Evolutionary conservation across 2,888 invertebrate genomes (phyloP).

Genomic region (Cabera pusaria): DNA sequence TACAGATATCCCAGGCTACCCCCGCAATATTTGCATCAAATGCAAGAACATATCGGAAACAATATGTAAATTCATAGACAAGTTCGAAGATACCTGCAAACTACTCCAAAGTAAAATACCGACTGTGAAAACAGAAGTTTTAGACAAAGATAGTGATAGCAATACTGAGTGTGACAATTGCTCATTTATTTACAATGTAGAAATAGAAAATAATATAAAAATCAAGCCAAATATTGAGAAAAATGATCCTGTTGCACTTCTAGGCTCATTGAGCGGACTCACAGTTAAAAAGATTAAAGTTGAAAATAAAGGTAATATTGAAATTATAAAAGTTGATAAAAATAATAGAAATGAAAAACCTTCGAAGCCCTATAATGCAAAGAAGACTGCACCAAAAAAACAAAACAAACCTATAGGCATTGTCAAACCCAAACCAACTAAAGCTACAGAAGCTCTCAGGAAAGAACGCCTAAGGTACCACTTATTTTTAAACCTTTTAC

Average conservation of each 20-base stretch:
- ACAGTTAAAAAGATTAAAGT: constrained; percentile 11
- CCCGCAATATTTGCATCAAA: constrained; percentile 8
- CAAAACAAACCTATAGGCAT: neutral
- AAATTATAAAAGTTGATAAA: neutral
- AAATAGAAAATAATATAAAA: too few species aligned
- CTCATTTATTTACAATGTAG: constrained; percentile 1
- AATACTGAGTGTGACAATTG: neutral
- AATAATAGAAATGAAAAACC: neutral
- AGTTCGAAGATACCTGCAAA: constrained; percentile 5
- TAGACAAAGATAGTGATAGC: neutral
- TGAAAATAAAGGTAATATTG: constrained; percentile 1
- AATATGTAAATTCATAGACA: constrained; percentile 6
- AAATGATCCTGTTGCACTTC: neutral
- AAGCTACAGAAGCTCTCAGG: too few species aligned
- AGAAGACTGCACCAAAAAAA: neutral
- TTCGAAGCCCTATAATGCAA: too few species aligned
- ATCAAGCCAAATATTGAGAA: neutral
- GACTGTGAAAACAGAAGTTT: constrained; percentile 6
- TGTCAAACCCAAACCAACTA: too few species aligned
- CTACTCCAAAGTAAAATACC: constrained; percentile 2
- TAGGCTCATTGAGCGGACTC: constrained; percentile 3
- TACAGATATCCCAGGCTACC: constrained; percentile 8
- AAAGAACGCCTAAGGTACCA: too few species aligned
- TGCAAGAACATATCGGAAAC: constrained; percentile 8
- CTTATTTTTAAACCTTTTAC: too few species aligned